Conservation (phyloP, 2,888 invertebrate genomes). For the Coelinius sp. region DNA sequence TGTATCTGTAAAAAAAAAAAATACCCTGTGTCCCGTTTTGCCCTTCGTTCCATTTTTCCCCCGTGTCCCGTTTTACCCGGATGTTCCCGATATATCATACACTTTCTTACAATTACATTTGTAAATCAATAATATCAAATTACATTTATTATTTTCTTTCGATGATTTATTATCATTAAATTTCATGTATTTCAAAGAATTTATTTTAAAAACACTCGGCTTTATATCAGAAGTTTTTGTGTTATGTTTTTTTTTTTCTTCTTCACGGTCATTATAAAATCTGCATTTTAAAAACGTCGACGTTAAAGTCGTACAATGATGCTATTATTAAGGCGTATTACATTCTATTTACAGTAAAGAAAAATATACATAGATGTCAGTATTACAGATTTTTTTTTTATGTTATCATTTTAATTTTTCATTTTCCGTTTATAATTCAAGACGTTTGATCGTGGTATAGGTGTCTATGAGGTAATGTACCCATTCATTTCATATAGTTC, state of each 20-base stretch:
- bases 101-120: slow-evolving; percentile 6
- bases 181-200: neutral
- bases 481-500: slow-evolving; percentile 21
- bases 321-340: slow-evolving; percentile 39
- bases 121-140: neutral
- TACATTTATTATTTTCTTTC: neutral
- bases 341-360: slow-evolving; percentile 43
- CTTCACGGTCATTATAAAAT: slow-evolving; percentile 24
- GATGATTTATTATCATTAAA: slow-evolving; percentile 1
- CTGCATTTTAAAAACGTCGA: slow-evolving; percentile 25
- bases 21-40: no score
- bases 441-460: slow-evolving; percentile 61
- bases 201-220: neutral
- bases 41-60: no score
- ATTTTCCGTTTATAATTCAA: slow-evolving; percentile 53
- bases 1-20: no score
- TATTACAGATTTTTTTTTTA: slow-evolving; percentile 32
- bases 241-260: neutral
- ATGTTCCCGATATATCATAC: slow-evolving; percentile 29
- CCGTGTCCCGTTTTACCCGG: no score
- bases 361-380: slow-evolving; percentile 41
- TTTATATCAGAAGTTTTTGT: neutral
- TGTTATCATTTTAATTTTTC: slow-evolving; percentile 21
- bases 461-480: slow-evolving; percentile 53
- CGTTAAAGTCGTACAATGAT: slow-evolving; percentile 34